Evolutionary conservation across 2,888 invertebrate species (phyloP).

Genomic region (Drosophila maculinotata): DNA sequence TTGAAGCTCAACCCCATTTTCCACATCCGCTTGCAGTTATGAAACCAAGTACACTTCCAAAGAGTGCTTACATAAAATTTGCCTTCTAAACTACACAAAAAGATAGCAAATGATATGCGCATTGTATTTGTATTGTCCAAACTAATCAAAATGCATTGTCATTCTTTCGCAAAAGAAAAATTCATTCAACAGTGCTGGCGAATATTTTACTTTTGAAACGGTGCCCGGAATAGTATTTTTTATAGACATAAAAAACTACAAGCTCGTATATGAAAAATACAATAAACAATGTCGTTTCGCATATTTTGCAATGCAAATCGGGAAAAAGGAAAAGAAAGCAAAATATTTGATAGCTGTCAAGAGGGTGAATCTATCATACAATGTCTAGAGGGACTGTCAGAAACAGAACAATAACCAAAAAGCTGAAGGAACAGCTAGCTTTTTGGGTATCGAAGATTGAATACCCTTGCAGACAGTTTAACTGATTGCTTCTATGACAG

Average conservation of each 20-base stretch:
- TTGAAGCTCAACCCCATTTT: conserved; percentile 61
- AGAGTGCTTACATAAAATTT: conserved; percentile 68
- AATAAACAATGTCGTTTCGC: neutral
- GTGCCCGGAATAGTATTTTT: conserved; percentile 8
- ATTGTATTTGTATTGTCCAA: conserved; percentile 42
- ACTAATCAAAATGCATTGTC: conserved; percentile 46
- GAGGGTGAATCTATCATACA: neutral
- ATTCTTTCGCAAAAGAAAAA: conserved; percentile 48
- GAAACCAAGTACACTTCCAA: conserved; percentile 57
- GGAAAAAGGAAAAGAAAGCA: neutral
- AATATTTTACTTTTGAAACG: conserved; percentile 36
- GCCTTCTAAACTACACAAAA: conserved; percentile 22
- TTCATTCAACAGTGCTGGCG: conserved; percentile 58
- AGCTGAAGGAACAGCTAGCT: neutral
- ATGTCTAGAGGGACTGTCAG: conserved; percentile 13
- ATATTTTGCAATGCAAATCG: conserved; percentile 20
- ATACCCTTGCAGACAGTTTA: neutral
- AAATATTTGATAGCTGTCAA: conserved; percentile 19
- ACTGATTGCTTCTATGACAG: neutral
- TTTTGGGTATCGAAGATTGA: neutral
- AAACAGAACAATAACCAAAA: conserved; percentile 8
- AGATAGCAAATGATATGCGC: conserved; percentile 60
- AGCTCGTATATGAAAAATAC: neutral
- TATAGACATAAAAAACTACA: conserved; percentile 17
- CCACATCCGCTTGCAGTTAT: conserved; percentile 71